These are phyloP conservation scores for Aphidius ervi DNA, from an alignment of 1,140 invertebrate genomes.

Conservation along the genomic window DNA sequence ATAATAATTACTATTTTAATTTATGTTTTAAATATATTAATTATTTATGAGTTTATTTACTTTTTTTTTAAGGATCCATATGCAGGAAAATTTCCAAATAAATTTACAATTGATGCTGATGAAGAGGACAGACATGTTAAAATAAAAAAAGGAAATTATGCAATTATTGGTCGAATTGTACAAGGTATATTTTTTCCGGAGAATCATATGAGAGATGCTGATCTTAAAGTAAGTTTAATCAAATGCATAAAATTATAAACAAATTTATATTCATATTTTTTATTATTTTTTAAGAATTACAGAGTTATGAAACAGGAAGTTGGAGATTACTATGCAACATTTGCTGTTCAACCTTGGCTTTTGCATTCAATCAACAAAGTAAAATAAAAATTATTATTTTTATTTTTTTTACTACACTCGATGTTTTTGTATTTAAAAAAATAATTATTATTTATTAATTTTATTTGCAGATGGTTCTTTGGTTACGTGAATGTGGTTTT, in stretches of 20 bases:
- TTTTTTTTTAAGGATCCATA: slow-evolving; percentile 32
- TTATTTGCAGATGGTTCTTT: slow-evolving; percentile 32
- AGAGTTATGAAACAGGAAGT: slow-evolving; percentile 36
- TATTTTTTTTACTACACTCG: neutral
- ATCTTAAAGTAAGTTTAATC: slow-evolving; percentile 33
- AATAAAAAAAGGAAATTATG: slow-evolving; percentile 31
- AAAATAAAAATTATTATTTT: slow-evolving; percentile 12
- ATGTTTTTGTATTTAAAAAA: neutral
- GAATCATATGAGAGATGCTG: slow-evolving; percentile 22
- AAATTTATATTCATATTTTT: slow-evolving; percentile 3
- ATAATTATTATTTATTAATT: neutral
- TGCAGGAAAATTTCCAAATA: slow-evolving; percentile 25
- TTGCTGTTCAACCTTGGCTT: slow-evolving; percentile 42
- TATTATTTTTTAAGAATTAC: slow-evolving; percentile 29
- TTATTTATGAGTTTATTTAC: slow-evolving; percentile 1
- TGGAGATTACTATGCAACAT: slow-evolving; percentile 32
- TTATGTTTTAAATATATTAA: no score
- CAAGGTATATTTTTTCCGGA: slow-evolving; percentile 35
- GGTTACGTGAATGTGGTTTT: slow-evolving; percentile 37
- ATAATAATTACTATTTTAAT: no score
- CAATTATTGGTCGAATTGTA: slow-evolving; percentile 32
- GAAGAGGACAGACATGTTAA: slow-evolving; percentile 18
- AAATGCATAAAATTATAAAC: slow-evolving; percentile 34
- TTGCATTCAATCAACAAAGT: slow-evolving; percentile 36
- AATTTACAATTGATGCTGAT: slow-evolving; percentile 22